A percentile compares a stretch with the other conserved stretches of the same genome.
phyloP scores from a whole-genome alignment of 1,140 invertebrate species.

The Tetranychus urticae region DNA sequence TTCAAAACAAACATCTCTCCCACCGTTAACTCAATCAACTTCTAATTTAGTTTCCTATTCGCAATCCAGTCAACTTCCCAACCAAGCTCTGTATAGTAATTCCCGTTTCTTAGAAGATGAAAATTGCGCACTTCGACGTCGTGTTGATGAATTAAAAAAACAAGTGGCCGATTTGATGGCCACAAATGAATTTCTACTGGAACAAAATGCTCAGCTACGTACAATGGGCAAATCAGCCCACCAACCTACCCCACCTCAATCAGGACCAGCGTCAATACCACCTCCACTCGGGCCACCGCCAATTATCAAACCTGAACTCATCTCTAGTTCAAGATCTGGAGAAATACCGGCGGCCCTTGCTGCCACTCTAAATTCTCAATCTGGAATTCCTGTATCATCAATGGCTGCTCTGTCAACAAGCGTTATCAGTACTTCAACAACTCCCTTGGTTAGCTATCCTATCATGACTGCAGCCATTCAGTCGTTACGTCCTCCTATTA shows the following conservation, averaged over 20 bases:
- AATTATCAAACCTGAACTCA: neutral
- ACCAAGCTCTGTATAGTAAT: neutral
- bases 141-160: conserved; percentile 46
- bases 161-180: conserved; percentile 42
- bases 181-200: conserved; percentile 51
- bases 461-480: too few relatives aligned
- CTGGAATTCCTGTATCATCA: neutral
- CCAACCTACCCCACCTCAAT: neutral
- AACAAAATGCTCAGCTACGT: conserved; percentile 50
- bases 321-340: neutral
- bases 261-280: neutral
- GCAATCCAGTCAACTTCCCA: too few relatives aligned
- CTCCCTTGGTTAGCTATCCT: neutral
- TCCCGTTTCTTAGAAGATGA: conserved; percentile 36
- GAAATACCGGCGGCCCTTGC: neutral
- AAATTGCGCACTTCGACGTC: conserved; percentile 38
- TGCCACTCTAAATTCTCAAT: neutral
- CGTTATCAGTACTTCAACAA: neutral
- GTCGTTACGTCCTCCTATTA: too few relatives aligned
- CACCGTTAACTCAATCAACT: too few relatives aligned
- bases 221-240: conserved; percentile 6
- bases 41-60: too few relatives aligned
- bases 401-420: neutral
- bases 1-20: too few relatives aligned
- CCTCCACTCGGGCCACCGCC: neutral